phyloP scores from a whole-genome alignment of 2,797 vertebrate genomes.

The Tolypeutes matacus region DNA sequence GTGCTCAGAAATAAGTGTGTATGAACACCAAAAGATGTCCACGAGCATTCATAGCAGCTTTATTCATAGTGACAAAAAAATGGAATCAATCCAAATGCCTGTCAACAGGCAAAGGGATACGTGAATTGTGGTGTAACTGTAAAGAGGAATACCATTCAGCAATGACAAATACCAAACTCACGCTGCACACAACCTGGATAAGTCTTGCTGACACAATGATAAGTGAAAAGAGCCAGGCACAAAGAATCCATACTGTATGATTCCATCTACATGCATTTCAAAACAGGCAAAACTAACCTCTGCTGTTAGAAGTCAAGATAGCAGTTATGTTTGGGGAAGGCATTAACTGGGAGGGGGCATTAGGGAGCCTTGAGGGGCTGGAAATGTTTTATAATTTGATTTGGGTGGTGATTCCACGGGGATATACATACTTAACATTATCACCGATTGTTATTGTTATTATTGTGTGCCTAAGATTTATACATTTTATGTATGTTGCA shows the following conservation, averaged over 20 bases:
- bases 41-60: background rate
- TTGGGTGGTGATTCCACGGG: background rate
- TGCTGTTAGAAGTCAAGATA: background rate
- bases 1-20: background rate
- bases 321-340: background rate
- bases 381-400: conserved; percentile 28
- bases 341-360: background rate
- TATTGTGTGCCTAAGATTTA: background rate
- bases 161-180: background rate
- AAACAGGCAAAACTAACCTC: background rate
- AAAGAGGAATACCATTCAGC: background rate
- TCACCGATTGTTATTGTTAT: too few species aligned
- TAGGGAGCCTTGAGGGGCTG: background rate
- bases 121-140: background rate
- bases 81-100: background rate
- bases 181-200: too few species aligned
- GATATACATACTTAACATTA: background rate
- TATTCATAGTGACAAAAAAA: background rate
- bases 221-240: background rate
- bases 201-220: background rate
- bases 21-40: background rate
- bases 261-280: background rate
- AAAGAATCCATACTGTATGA: background rate
- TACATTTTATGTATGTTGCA: background rate
- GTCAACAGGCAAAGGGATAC: background rate